phyloP scores from a whole-genome alignment of 2,888 invertebrate genomes.

The Galerucella nymphaeae region DNA sequence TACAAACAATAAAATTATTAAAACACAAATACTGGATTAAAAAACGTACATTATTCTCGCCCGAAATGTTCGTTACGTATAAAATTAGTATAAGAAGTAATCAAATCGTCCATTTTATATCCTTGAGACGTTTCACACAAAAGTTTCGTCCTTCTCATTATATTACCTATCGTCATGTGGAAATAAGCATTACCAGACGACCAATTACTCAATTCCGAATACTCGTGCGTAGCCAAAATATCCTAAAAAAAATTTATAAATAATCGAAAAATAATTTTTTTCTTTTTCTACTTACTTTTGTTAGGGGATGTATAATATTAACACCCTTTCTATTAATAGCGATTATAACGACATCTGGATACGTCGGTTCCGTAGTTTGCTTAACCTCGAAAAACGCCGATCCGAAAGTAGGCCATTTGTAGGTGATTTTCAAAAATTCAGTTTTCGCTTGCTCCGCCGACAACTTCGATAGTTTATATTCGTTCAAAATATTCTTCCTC shows the following conservation, averaged over 20 bases:
- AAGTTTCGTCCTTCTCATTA: constrained; percentile 88
- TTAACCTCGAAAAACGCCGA: constrained; percentile 96
- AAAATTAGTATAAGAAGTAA: constrained; percentile 87
- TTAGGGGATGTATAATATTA: constrained; percentile 87
- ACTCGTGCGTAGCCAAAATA: constrained; percentile 84
- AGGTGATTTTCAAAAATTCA: constrained; percentile 80
- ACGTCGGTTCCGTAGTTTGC: constrained; percentile 87
- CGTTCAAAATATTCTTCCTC: constrained; percentile 78
- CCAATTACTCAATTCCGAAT: constrained; percentile 93
- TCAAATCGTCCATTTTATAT: constrained; percentile 96
- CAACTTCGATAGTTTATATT: constrained; percentile 72
- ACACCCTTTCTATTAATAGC: constrained; percentile 94
- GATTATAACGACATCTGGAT: constrained; percentile 87
- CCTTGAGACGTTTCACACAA: constrained; percentile 93
- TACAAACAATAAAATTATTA: too few relatives aligned
- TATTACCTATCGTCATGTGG: constrained; percentile 94
- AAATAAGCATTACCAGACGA: constrained; percentile 96
- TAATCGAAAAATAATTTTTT: neutral
- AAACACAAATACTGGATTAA: too few relatives aligned
- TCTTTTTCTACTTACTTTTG: constrained; percentile 71
- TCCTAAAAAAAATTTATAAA: constrained; percentile 69
- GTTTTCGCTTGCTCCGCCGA: constrained; percentile 83
- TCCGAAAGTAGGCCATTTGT: constrained; percentile 89
- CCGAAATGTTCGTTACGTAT: constrained; percentile 52
- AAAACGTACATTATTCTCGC: too few relatives aligned